Percentiles rank a stretch among this genome's conserved stretches.
phyloP scores from a whole-genome alignment of 2,888 invertebrate species.

The Rhingia campestris region DNA sequence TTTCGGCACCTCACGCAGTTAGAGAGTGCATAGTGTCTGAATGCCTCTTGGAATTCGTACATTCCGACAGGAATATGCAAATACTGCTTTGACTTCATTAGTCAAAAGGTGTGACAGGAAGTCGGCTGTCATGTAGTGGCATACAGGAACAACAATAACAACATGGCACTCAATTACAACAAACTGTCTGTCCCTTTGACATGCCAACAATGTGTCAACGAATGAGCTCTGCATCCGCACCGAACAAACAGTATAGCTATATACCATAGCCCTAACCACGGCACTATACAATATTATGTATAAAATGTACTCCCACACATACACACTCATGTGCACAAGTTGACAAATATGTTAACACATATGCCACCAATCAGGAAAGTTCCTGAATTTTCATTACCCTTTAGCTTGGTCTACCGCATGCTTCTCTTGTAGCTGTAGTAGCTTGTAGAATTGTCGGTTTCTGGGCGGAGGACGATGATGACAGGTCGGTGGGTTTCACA shows the following conservation, averaged over 20 bases:
- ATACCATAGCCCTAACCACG: background rate
- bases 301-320: background rate
- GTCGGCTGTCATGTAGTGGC: constrained; percentile 63
- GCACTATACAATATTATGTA: background rate
- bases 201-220: constrained; percentile 71
- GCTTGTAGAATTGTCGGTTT: constrained; percentile 27
- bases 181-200: constrained; percentile 72
- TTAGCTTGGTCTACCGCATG: constrained; percentile 69
- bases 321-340: constrained; percentile 40
- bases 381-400: constrained; percentile 73
- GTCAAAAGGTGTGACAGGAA: constrained; percentile 74
- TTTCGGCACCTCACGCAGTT: constrained; percentile 24
- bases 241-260: constrained; percentile 4
- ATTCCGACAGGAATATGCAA: constrained; percentile 64
- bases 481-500: constrained; percentile 26
- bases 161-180: constrained; percentile 73
- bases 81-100: constrained; percentile 73
- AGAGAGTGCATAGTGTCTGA: constrained; percentile 39
- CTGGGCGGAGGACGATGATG: background rate
- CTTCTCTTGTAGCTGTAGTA: constrained; percentile 12
- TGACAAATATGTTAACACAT: constrained; percentile 73
- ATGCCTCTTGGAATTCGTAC: constrained; percentile 63
- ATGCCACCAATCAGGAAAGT: constrained; percentile 73
- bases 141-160: constrained; percentile 67
- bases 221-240: constrained; percentile 29